These are phyloP conservation scores for Gibbula magus DNA, from an alignment of 2,888 invertebrate species.

Conservation along the genomic window DNA sequence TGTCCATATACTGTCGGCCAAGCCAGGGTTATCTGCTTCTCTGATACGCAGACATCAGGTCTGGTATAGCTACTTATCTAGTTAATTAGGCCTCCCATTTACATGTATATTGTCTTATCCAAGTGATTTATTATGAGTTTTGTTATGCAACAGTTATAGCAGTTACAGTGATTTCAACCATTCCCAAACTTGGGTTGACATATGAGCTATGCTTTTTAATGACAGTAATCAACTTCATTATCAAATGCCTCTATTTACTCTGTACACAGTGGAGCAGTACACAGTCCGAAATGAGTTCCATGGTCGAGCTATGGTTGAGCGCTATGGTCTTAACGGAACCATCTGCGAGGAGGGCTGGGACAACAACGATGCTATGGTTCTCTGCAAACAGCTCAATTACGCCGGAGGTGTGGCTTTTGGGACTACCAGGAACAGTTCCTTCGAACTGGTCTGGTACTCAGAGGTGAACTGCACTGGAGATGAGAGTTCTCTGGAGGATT, in stretches of 20 bases:
- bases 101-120: too few species aligned
- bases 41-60: slow-evolving; percentile 37
- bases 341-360: slow-evolving; percentile 62
- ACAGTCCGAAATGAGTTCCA: slow-evolving; percentile 75
- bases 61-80: slow-evolving; percentile 3
- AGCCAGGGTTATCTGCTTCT: slow-evolving; percentile 55
- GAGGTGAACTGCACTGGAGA: slow-evolving; percentile 52
- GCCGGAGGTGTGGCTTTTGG: slow-evolving; percentile 59
- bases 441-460: slow-evolving; percentile 48
- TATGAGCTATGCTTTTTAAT: too few species aligned
- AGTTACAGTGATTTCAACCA: too few species aligned
- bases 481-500: slow-evolving; percentile 47
- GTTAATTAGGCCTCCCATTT: too few species aligned
- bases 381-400: slow-evolving; percentile 56
- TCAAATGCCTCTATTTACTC: neutral
- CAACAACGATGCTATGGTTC: slow-evolving; percentile 54
- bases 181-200: too few species aligned
- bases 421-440: slow-evolving; percentile 37
- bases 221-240: neutral
- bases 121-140: too few species aligned
- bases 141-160: too few species aligned
- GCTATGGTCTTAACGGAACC: slow-evolving; percentile 84
- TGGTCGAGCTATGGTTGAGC: slow-evolving; percentile 82
- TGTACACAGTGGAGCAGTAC: slow-evolving; percentile 44
- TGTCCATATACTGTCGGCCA: slow-evolving; percentile 44